Conservation (phyloP, 2,888 invertebrate species). For the Galeopsomyia nigrocyanea region DNA sequence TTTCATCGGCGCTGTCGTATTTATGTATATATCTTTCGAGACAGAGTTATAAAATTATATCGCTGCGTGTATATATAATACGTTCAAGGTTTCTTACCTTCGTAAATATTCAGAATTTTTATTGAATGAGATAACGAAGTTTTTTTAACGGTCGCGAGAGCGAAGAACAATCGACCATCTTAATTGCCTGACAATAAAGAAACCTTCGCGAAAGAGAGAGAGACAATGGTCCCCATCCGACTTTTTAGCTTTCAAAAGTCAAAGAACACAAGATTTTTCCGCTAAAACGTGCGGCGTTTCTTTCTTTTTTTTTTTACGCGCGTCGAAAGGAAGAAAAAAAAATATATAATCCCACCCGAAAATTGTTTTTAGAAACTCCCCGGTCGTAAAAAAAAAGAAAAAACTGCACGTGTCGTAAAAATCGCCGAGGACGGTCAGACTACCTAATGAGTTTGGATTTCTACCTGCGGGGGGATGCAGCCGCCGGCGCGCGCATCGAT, state of each 20-base stretch:
- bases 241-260: too few relatives aligned
- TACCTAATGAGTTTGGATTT: slow-evolving; percentile 39
- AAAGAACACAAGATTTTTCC: too few relatives aligned
- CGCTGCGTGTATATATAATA: not conserved
- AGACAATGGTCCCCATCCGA: too few relatives aligned
- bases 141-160: not conserved
- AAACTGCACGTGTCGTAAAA: slow-evolving; percentile 32
- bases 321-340: slow-evolving; percentile 6
- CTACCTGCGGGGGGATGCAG: slow-evolving; percentile 32
- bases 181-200: too few relatives aligned
- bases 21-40: not conserved
- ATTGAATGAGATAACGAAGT: not conserved
- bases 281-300: too few relatives aligned
- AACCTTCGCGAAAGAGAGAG: too few relatives aligned
- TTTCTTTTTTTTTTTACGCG: too few relatives aligned
- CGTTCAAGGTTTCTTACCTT: too few relatives aligned
- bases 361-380: slow-evolving; percentile 39
- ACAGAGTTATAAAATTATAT: not conserved
- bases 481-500: not conserved
- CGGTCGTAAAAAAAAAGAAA: slow-evolving; percentile 29
- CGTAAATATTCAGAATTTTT: too few relatives aligned
- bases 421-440: slow-evolving; percentile 14
- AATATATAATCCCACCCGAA: not conserved
- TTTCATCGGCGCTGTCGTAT: not conserved
- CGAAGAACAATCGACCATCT: too few relatives aligned